Evolutionary conservation across 2,113 vertebrate genomes (phyloP), one percentile per base, ranked within the genome.

Genomic region (zebrafish (Danio rerio)): DNA sequence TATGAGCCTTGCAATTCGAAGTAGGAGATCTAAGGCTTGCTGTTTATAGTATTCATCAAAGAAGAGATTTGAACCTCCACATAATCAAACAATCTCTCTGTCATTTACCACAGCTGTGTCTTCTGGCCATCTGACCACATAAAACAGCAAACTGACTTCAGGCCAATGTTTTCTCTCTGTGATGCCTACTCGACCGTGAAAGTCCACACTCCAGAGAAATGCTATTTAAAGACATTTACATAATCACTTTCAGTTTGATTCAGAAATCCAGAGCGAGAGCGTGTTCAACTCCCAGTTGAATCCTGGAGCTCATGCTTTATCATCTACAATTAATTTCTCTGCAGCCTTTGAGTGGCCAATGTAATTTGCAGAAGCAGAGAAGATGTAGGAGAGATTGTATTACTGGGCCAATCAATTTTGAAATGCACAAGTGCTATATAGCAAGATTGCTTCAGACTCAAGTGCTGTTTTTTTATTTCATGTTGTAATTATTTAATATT

Each of bases 211-310:
- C 56, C 18, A 65, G 79, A 74, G 74, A 78, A 72, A 55, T 21
- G 21, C 78, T 81, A 66, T 83, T 85, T 68, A 75, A 87, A 81
- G 52, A 40, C 81, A 83, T 85, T 87, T 72, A 63, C 73, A 81
- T 85, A 83, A 83, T 68, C 72, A 13, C 56, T 83, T 77, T 59
- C 78, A 72, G 65, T 77, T 83, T 71, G 77, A 83, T 76, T 63
- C 72, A 80, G 71, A 70, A 69, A 81, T 81, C 47, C 65, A 59
- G 81, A 72, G 43, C 5, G 31, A 76, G 71, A 59, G 47, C 3
- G 20, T 47, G 63, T 10, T 55, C 63, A 72, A 61, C 47, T 45
- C 13, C 56, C 58, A 20, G n/a, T 43, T n/a, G 13, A 82, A 62
- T 65, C 59, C 50, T 52, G 15, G 20, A 75, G 47, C 49, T 49